Conservation (phyloP, 2,797 vertebrate species). For the Heliangelus exortis region DNA sequence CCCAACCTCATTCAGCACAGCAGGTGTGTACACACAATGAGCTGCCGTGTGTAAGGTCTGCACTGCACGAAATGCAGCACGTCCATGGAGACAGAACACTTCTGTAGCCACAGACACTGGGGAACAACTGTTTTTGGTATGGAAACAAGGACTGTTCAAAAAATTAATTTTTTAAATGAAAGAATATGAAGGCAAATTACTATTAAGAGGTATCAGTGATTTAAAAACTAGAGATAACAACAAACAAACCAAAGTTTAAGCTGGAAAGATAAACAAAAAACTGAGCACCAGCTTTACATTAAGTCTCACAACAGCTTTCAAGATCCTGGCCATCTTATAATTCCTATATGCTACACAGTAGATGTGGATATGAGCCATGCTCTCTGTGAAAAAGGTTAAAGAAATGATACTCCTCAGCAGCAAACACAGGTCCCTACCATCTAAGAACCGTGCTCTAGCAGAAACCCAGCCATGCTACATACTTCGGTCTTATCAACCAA, state of each 20-base stretch:
- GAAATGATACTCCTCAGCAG: not conserved
- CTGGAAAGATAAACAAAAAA: not conserved
- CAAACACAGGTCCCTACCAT: not conserved
- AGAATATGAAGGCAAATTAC: too few relatives aligned
- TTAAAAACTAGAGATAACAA: too few relatives aligned
- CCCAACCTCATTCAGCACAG: too few relatives aligned
- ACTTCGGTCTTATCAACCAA: not conserved
- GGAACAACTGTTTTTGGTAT: too few relatives aligned
- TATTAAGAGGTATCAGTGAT: too few relatives aligned
- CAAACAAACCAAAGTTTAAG: not conserved
- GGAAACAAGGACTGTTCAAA: too few relatives aligned
- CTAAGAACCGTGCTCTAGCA: not conserved
- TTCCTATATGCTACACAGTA: not conserved
- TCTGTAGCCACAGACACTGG: too few relatives aligned
- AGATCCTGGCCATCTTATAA: not conserved
- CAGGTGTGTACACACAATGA: too few relatives aligned
- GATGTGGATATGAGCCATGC: not conserved
- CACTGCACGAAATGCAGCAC: too few relatives aligned
- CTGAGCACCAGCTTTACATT: not conserved
- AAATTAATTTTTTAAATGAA: too few relatives aligned
- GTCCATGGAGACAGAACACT: too few relatives aligned
- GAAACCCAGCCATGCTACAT: accelerated
- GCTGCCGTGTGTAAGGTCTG: too few relatives aligned
- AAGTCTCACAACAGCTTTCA: not conserved
- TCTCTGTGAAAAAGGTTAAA: not conserved